Base-by-base conservation (phyloP, 2,888 invertebrate genomes). In the Lepidocyrtoides sp. region DNA sequence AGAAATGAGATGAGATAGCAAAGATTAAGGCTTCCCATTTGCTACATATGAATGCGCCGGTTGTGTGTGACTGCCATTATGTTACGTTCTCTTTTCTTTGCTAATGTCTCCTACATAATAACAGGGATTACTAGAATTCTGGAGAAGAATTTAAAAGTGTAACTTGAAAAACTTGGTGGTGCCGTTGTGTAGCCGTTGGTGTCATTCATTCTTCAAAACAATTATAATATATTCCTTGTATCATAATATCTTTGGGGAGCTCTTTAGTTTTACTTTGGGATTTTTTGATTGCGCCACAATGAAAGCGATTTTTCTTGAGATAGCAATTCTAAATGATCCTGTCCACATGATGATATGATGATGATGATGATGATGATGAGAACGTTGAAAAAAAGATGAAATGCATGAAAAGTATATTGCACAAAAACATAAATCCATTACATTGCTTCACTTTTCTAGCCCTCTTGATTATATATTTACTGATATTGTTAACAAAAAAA, bases 291-390 rank as follows among this genome's bases (percentile, higher is more conserved):
- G 36, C 23, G 44, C 87, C 63, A 44, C 77, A 82, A 72, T 66
- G 48, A 79, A 32, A 79, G 17, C 72, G 60, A 57, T 83, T 72
- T 72, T 57, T 44, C 72, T 79, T 32, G 36, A 89, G 82, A 83
- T 89, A 89, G 84, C 84, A 23, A 89, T 84, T 66, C 57, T 14
- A 84, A 84, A 89, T 89, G 75, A 89, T 84, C 77, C 63, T 69
- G 69, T 77, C 48, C n/a, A n/a, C n/a, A n/a, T n/a, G n/a, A n/a
- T 44, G 48, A 10, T 44, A n/a, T n/a, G n/a, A n/a, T n/a, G n/a
- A n/a, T n/a, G n/a, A n/a, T n/a, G n/a, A 41, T 41, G 41, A 41
- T 41, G 41, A 69, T 36, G 69, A 69, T 17, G 69, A 69, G 26
- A 7, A 36, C 5, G 69, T 20, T 1, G n/a, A n/a, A n/a, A n/a